Conservation (phyloP, 2,888 invertebrate species). For the Trachelus iudaicus region DNA sequence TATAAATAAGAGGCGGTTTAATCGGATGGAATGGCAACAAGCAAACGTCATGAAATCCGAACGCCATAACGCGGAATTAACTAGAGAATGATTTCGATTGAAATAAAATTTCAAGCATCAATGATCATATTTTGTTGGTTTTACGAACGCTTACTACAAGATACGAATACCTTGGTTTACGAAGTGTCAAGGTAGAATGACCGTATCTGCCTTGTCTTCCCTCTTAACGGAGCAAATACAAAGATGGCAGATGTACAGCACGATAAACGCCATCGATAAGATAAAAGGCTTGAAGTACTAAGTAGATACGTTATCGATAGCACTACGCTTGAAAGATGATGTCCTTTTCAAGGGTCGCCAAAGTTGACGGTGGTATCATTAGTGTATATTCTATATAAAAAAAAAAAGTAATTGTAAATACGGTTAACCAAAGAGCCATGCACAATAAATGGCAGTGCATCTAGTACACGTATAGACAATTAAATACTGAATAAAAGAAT, state of each 20-base stretch:
- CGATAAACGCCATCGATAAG: not conserved
- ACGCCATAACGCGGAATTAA: not conserved
- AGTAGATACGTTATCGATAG: not conserved
- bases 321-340: not conserved
- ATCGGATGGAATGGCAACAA: not conserved
- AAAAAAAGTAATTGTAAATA: too few relatives aligned
- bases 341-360: not conserved
- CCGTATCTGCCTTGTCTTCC: not conserved
- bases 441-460: too few relatives aligned
- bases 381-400: not conserved
- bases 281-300: not conserved
- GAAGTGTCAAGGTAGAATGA: not conserved
- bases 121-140: not conserved
- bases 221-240: not conserved
- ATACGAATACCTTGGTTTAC: not conserved
- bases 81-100: not conserved
- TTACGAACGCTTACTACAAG: not conserved
- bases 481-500: not conserved
- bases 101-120: not conserved
- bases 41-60: not conserved
- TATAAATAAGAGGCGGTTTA: constrained; percentile 14
- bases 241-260: not conserved
- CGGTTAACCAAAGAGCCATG: too few relatives aligned
- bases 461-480: too few relatives aligned
- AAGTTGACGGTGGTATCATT: not conserved